A percentile compares a stretch with the other conserved stretches of the same genome.
phyloP scores from a whole-genome alignment of 2,888 invertebrate genomes.

The Ischnura elegans region DNA sequence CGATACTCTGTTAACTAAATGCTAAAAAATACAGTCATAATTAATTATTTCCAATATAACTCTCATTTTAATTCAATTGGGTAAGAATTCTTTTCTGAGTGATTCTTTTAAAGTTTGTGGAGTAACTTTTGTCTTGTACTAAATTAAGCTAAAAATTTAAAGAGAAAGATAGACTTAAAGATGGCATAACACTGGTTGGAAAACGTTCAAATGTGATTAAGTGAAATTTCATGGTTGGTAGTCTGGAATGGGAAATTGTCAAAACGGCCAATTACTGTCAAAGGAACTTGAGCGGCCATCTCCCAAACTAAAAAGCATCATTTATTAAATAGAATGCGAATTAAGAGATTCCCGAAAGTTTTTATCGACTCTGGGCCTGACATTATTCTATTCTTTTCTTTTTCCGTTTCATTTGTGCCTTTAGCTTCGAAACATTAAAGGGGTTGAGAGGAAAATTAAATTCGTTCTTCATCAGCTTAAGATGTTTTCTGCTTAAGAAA shows the following conservation, averaged over 20 bases:
- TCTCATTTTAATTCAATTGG: too few relatives aligned
- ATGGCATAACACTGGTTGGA: neutral
- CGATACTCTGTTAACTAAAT: too few relatives aligned
- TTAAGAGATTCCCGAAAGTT: neutral
- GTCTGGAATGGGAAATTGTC: neutral
- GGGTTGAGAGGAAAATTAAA: neutral
- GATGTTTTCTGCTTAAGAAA: neutral
- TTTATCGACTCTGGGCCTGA: neutral
- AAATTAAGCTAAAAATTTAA: too few relatives aligned
- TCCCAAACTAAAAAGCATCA: conserved; percentile 1
- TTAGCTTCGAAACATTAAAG: neutral
- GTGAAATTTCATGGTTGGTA: neutral
- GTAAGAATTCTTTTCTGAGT: too few relatives aligned
- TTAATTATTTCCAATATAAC: too few relatives aligned
- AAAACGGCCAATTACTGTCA: conserved; percentile 8
- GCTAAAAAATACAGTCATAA: too few relatives aligned
- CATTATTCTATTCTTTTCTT: neutral
- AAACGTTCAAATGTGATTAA: neutral
- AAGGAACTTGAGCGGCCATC: neutral
- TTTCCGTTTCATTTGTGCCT: neutral
- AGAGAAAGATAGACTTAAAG: neutral
- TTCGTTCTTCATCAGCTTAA: conserved; percentile 16
- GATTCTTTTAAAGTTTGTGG: too few relatives aligned
- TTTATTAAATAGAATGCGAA: conserved; percentile 8
- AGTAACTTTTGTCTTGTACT: too few relatives aligned